Evolutionary conservation across 2,888 invertebrate species (phyloP).

Genomic region (Sisyra nigra): DNA sequence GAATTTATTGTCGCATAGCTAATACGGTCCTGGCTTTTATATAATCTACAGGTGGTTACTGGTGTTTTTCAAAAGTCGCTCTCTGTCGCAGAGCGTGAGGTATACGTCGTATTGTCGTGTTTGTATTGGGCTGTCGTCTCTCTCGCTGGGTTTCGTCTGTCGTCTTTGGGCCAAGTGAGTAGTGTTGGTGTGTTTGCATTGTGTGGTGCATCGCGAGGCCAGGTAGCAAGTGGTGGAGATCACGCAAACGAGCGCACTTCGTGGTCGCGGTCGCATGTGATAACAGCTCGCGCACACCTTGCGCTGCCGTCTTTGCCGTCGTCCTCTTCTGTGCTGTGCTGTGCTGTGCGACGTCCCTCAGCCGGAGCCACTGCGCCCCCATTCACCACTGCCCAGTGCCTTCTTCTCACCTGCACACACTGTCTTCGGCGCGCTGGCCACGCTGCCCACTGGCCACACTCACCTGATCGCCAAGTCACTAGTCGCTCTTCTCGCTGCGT

Average conservation of each 20-base stretch:
- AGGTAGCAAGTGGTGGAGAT: slow-evolving; percentile 6
- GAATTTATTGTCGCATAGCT: too few relatives aligned
- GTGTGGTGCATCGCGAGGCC: too few relatives aligned
- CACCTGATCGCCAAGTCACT: background rate
- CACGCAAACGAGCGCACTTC: slow-evolving; percentile 1
- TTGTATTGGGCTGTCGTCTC: too few relatives aligned
- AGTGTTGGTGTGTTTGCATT: too few relatives aligned
- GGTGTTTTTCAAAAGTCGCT: too few relatives aligned
- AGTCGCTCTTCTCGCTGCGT: too few relatives aligned
- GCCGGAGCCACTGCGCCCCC: background rate
- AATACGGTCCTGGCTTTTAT: too few relatives aligned
- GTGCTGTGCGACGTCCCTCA: background rate
- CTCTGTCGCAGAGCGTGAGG: too few relatives aligned
- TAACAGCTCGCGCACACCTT: background rate
- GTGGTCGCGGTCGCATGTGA: background rate
- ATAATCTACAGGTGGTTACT: too few relatives aligned
- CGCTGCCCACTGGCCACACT: background rate
- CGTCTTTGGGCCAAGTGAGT: too few relatives aligned
- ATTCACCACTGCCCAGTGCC: background rate
- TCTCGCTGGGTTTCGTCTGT: too few relatives aligned
- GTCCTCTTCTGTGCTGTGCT: background rate
- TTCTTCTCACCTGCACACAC: background rate
- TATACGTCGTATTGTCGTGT: too few relatives aligned
- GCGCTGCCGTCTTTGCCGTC: background rate
- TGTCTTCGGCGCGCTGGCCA: background rate